Evolutionary conservation across 2,113 vertebrate species (phyloP), one percentile per base, ranked within the genome.

Genomic region (Corapipo altera): DNA sequence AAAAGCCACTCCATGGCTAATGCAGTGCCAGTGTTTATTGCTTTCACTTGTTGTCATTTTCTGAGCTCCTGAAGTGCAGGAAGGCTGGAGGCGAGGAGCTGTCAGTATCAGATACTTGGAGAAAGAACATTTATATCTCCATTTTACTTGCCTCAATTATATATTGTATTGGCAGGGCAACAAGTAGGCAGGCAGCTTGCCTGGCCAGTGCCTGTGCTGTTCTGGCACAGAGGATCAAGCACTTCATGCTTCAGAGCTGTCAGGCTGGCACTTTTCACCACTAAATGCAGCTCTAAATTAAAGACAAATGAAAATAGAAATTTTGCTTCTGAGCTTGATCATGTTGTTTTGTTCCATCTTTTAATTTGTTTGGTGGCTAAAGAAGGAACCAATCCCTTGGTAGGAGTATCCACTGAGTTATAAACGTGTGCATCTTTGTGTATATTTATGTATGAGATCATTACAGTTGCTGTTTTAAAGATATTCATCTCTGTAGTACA

Each of bases 401-500:
- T 51, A 61, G 70, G 49, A 87, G 61, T 49, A 84, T 82, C 49
- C 30, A 37, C 26, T 5, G 11, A 58, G 26, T 66, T 78, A 64
- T 0, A 78, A 89, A 54, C 39, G 4, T 55, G 35, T 76, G 33
- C 1, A 72, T 94, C 71, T 91, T 81, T 70, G 86, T 85, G 16
- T 92, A 4, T 93, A 65, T 87, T 93, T 96, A 64, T 81, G 69
- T 78, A 69, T 62, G 83, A 89, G 76, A 91, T 94, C 69, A 72
- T 95, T 92, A 62, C 39, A 70, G 52, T 91, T 87, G 49, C 70
- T 85, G 28, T 92, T 97, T 92, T 87, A 75, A 92, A 96, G 95
- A 92, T 97, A 94, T 0, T 80, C 76, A 82, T 93, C 93, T 93
- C 88, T 76, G 41, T 87, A 93, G 83, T 76, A 71, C 76, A 62